Evolutionary conservation across 1,140 invertebrate genomes (phyloP).

Genomic region (Cheumatopsyche charites): DNA sequence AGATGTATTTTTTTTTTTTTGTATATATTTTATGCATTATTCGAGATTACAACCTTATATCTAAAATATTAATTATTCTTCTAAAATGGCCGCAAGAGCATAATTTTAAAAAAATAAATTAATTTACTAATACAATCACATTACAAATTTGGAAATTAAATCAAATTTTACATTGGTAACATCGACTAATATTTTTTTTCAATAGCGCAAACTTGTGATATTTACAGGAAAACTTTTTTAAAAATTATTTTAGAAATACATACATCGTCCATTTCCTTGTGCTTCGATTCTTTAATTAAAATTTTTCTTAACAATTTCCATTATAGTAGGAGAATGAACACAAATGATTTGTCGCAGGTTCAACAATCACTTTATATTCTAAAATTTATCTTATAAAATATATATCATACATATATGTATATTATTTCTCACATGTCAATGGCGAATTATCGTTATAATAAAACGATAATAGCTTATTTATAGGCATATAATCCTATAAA

Average conservation of each 20-base stretch:
- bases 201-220: conserved; percentile 16
- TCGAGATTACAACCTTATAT: conserved; percentile 4
- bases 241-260: neutral
- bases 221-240: conserved; percentile 6
- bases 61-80: conserved; percentile 19
- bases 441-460: too few relatives aligned
- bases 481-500: too few relatives aligned
- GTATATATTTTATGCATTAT: conserved; percentile 8
- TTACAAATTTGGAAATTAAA: conserved; percentile 18
- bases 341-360: conserved; percentile 28
- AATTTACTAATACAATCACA: conserved; percentile 33
- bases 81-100: conserved; percentile 33
- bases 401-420: too few relatives aligned
- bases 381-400: too few relatives aligned
- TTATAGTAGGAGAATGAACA: conserved; percentile 27
- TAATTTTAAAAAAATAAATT: conserved; percentile 36
- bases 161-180: conserved; percentile 16
- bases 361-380: conserved; percentile 22
- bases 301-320: conserved; percentile 1
- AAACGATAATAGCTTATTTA: too few relatives aligned
- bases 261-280: conserved; percentile 14
- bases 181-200: conserved; percentile 12
- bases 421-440: too few relatives aligned
- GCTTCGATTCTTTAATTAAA: neutral
- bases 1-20: conserved; percentile 12